Conservation (phyloP, 2,113 vertebrate species). For the Corydoras sp. region DNA sequence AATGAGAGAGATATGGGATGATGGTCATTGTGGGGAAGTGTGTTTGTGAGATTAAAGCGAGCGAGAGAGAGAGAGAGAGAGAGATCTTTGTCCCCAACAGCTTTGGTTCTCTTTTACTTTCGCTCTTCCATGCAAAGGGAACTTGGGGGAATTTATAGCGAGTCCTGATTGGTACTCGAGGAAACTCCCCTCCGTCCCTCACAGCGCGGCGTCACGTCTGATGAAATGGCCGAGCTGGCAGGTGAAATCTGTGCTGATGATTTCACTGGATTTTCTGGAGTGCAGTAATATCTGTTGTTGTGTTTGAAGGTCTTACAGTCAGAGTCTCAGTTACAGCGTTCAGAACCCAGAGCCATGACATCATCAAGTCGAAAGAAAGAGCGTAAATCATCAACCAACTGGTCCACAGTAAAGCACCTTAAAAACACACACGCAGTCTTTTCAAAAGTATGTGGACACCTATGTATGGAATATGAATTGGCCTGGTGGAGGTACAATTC, state of each 20-base stretch:
- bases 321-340: too few relatives aligned
- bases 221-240: constrained; percentile 19
- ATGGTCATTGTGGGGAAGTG: not conserved
- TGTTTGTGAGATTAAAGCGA: not conserved
- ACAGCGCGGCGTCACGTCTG: constrained; percentile 13
- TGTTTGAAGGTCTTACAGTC: too few relatives aligned
- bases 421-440: too few relatives aligned
- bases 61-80: not conserved
- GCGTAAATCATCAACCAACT: too few relatives aligned
- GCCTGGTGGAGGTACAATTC: too few relatives aligned
- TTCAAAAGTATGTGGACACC: too few relatives aligned
- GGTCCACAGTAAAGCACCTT: too few relatives aligned
- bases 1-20: not conserved
- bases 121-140: constrained; percentile 2
- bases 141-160: constrained; percentile 26
- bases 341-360: too few relatives aligned
- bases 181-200: constrained; percentile 26
- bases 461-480: too few relatives aligned
- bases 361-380: too few relatives aligned
- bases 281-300: not conserved
- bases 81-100: not conserved
- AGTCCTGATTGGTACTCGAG: constrained; percentile 16
- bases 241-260: constrained; percentile 27
- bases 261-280: not conserved
- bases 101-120: constrained; percentile 31